Base-by-base conservation (phyloP, 1,140 invertebrate species). In the Manduca sexta region DNA sequence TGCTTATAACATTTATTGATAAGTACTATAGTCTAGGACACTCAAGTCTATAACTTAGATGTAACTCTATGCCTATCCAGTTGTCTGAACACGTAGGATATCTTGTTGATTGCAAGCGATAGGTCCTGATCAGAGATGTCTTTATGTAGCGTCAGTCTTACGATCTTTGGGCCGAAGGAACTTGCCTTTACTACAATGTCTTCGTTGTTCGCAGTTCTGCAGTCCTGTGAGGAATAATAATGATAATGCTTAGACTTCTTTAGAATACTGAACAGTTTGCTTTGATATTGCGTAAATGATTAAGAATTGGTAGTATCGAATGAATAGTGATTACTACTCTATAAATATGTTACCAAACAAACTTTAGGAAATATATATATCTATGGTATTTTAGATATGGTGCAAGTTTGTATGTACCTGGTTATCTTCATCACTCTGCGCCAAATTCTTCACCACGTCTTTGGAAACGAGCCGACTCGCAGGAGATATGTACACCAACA, bases 61-160 rank as follows among this genome's bases (percentile, higher is more conserved):
- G 21, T 8, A 26, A 26, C 21, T 26, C 21, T 26, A 8, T 26
- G 4, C 8, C 5, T 31, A 15, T 84, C 74, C 3, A 84, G 38
- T 39, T 84, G 76, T 35, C 71, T 77, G 50, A 84, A 79, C 1
- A 84, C 81, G 18, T 65, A 82, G 0, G 68, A 81, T 45, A 81
- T 71, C 59, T 84, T 84, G 76, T 81, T 84, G 56, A 81, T 81
- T 45, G 78, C 77, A 13, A 74, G 59, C 75, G 75, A 81, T 6
- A 84, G 65, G 3, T 69, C 70, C 30, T 81, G 72, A 45, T 84
- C 81, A 4, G 33, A 42, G 21, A 84, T 66, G 30, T 81, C 68
- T 7, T 53, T 50, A 60, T 84, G 77, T 16, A 78, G 44, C 1
- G 68, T 71, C 33, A 82, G 57, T 2, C 78, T 46, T 8, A 84